Conservation (phyloP, 2,888 invertebrate genomes). For the Sturmia bella region DNA sequence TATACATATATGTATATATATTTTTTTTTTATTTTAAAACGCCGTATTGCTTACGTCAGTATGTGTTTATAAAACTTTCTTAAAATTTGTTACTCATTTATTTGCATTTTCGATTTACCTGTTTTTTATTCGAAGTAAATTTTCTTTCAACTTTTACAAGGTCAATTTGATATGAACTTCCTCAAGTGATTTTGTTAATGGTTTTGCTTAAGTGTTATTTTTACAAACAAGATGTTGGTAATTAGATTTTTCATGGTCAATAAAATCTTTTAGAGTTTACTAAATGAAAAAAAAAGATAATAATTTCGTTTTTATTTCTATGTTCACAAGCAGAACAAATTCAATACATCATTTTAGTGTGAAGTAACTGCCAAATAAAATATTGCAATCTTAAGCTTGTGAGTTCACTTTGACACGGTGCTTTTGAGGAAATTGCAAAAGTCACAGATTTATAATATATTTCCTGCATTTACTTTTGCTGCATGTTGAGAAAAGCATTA, state of each 20-base stretch:
- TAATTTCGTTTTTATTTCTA: slow-evolving; percentile 13
- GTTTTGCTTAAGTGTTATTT: neutral
- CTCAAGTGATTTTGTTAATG: neutral
- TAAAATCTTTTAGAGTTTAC: slow-evolving; percentile 12
- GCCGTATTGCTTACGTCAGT: too few relatives aligned
- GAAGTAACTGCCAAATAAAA: slow-evolving; percentile 7
- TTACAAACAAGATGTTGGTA: slow-evolving; percentile 15
- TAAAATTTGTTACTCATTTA: too few relatives aligned
- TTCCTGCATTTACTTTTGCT: slow-evolving; percentile 62
- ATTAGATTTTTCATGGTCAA: slow-evolving; percentile 2
- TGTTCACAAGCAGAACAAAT: slow-evolving; percentile 47
- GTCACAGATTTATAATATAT: slow-evolving; percentile 48
- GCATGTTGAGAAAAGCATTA: slow-evolving; percentile 1
- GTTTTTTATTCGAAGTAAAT: too few relatives aligned
- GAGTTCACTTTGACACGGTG: neutral
- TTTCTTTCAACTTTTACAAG: neutral
- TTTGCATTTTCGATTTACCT: too few relatives aligned
- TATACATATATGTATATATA: too few relatives aligned
- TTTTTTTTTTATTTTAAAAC: too few relatives aligned
- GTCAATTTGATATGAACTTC: neutral
- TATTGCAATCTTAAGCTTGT: slow-evolving; percentile 34
- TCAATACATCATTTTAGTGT: slow-evolving; percentile 16
- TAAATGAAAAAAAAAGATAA: neutral
- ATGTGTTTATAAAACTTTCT: too few relatives aligned
- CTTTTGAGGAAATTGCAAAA: slow-evolving; percentile 61